Percentiles rank a stretch among this genome's conserved stretches.
phyloP scores from a whole-genome alignment of 2,888 invertebrate species.

The Tiliacea citrago region DNA sequence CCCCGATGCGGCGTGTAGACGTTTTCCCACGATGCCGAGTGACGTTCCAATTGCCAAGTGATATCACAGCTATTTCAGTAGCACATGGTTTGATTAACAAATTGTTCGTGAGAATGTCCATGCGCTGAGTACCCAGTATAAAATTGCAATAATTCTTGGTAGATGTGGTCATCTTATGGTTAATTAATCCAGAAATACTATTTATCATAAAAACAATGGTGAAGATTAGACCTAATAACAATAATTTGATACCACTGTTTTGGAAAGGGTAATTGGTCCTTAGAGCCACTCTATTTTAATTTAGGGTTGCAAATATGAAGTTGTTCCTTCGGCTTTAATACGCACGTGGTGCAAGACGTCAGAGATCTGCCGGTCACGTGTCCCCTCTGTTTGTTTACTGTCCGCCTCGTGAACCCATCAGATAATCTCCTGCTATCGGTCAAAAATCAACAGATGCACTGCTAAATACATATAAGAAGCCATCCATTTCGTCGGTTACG shows the following conservation, averaged over 20 bases:
- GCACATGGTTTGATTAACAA: slow-evolving; percentile 68
- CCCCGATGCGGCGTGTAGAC: slow-evolving; percentile 53
- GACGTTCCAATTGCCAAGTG: slow-evolving; percentile 67
- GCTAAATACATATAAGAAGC: slow-evolving; percentile 1
- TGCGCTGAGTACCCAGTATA: slow-evolving; percentile 46
- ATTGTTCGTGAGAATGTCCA: slow-evolving; percentile 61
- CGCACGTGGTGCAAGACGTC: slow-evolving; percentile 73
- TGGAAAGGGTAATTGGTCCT: slow-evolving; percentile 12
- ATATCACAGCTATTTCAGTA: slow-evolving; percentile 73
- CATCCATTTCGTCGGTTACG: background rate
- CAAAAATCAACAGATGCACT: slow-evolving; percentile 38
- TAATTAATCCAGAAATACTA: background rate
- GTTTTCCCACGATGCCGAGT: slow-evolving; percentile 71
- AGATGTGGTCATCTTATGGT: slow-evolving; percentile 29
- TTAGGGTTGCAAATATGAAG: slow-evolving; percentile 40
- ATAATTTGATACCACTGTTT: background rate
- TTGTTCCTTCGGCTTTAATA: slow-evolving; percentile 33
- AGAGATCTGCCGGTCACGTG: slow-evolving; percentile 73
- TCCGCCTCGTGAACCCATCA: slow-evolving; percentile 71
- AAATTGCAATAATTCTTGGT: slow-evolving; percentile 57
- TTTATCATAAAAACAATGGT: no score
- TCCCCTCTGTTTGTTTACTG: slow-evolving; percentile 76
- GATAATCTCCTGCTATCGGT: slow-evolving; percentile 68
- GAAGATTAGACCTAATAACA: background rate
- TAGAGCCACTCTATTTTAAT: no score